phyloP scores from a whole-genome alignment of 2,888 invertebrate species.

The Barypeithes pellucidus region DNA sequence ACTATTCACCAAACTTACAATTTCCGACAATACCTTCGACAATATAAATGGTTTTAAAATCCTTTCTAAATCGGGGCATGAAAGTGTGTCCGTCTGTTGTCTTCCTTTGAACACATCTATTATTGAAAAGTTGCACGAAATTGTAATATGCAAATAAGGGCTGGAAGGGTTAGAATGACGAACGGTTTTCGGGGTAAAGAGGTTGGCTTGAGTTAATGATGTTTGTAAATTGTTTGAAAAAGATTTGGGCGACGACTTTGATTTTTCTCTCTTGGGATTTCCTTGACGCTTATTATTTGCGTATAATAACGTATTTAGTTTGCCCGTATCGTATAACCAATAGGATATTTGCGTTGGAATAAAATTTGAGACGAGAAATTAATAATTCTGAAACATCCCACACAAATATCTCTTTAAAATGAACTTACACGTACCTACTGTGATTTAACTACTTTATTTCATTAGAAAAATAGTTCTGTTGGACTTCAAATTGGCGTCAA shows the following conservation, averaged over 20 bases:
- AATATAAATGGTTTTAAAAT: constrained; percentile 44
- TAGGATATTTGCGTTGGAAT: too few species aligned
- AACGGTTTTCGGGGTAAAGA: constrained; percentile 42
- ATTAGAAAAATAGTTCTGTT: too few species aligned
- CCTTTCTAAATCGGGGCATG: constrained; percentile 48
- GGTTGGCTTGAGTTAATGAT: constrained; percentile 36
- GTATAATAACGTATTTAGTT: too few species aligned
- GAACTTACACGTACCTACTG: too few species aligned
- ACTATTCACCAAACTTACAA: constrained; percentile 1
- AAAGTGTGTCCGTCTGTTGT: constrained; percentile 44
- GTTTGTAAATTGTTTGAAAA: constrained; percentile 20
- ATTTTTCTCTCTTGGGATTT: not conserved
- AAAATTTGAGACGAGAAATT: too few species aligned
- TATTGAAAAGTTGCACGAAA: constrained; percentile 51
- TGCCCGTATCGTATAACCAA: too few species aligned
- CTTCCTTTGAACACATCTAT: constrained; percentile 35
- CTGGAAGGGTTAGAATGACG: constrained; percentile 44
- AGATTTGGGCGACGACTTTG: not conserved
- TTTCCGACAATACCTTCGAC: constrained; percentile 29
- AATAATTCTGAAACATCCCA: too few species aligned
- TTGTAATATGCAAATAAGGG: constrained; percentile 42
- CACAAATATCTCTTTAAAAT: too few species aligned
- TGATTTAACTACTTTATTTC: too few species aligned
- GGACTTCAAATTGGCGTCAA: too few species aligned
- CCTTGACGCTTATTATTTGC: too few species aligned